Evolutionary conservation across 2,888 invertebrate species (phyloP).

Genomic region (Xestoiulus laeticollis): DNA sequence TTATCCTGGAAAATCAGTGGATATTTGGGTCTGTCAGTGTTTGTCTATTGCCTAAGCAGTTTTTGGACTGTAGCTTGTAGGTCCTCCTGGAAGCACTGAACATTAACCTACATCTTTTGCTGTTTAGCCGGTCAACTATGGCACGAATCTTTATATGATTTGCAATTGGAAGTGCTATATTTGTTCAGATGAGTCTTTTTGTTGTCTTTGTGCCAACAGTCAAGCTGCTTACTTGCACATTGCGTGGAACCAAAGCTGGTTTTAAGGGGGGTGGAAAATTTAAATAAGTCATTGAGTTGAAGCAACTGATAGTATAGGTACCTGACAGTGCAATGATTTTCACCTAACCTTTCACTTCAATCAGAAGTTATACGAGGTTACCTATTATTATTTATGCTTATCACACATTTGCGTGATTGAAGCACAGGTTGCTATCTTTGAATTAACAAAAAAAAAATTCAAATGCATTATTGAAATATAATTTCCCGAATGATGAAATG

Average conservation of each 20-base stretch:
- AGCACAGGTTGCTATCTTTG: neutral
- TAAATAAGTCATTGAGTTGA: constrained; percentile 10
- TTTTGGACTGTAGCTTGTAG: neutral
- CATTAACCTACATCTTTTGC: neutral
- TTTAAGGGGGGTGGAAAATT: neutral
- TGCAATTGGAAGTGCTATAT: neutral
- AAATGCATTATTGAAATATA: neutral
- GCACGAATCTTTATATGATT: neutral
- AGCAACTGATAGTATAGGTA: neutral
- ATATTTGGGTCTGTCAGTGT: neutral
- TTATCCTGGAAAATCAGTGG: neutral
- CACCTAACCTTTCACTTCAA: constrained; percentile 30
- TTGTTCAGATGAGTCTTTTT: constrained; percentile 43
- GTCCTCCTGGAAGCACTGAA: neutral
- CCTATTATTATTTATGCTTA: neutral
- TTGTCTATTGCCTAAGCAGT: constrained; percentile 1
- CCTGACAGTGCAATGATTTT: constrained; percentile 20
- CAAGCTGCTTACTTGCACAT: constrained; percentile 1
- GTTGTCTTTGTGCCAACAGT: constrained; percentile 27
- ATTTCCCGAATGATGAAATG: neutral
- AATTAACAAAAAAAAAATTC: neutral
- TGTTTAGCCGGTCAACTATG: constrained; percentile 15
- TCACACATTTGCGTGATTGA: constrained; percentile 36
- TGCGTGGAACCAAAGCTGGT: neutral
- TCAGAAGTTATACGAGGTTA: neutral